Percentiles rank a stretch among this genome's conserved stretches.
phyloP scores from a whole-genome alignment of 2,797 vertebrate genomes.

The Onychomys arenicola region DNA sequence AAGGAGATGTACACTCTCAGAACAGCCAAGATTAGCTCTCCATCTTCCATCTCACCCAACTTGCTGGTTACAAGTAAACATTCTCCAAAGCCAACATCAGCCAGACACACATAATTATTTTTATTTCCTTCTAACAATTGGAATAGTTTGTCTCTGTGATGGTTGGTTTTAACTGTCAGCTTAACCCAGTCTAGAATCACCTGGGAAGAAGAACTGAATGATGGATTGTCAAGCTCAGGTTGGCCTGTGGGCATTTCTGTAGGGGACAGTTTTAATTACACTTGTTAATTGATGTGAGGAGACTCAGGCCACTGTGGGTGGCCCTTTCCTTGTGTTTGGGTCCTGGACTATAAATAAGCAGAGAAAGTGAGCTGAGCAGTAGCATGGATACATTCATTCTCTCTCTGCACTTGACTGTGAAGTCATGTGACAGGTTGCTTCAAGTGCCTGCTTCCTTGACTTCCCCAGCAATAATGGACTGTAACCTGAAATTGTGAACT shows the following conservation, averaged over 20 bases:
- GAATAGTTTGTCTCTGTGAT: not conserved
- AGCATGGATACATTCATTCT: not conserved
- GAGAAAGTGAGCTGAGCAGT: not conserved
- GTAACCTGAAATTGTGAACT: not conserved
- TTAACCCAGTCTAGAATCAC: not conserved
- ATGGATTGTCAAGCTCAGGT: not conserved
- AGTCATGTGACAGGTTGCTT: not conserved
- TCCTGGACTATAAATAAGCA: not conserved
- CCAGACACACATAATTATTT: not conserved
- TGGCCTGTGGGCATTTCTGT: not conserved
- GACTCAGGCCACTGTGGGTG: not conserved
- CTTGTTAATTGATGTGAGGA: not conserved
- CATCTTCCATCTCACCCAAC: not conserved
- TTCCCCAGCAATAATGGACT: not conserved
- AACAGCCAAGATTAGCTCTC: constrained; percentile 9
- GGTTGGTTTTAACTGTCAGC: not conserved
- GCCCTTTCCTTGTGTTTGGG: not conserved
- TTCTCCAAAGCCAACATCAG: not conserved
- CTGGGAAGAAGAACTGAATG: not conserved
- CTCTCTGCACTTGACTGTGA: not conserved
- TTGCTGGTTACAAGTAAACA: not conserved
- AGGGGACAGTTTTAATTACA: constrained; percentile 18
- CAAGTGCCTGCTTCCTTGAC: not conserved
- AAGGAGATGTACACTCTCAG: not conserved
- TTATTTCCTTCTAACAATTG: constrained; percentile 30